These are phyloP conservation scores for Glyptemys insculpta DNA, from an alignment of 2,797 vertebrate genomes.

Conservation along the genomic window DNA sequence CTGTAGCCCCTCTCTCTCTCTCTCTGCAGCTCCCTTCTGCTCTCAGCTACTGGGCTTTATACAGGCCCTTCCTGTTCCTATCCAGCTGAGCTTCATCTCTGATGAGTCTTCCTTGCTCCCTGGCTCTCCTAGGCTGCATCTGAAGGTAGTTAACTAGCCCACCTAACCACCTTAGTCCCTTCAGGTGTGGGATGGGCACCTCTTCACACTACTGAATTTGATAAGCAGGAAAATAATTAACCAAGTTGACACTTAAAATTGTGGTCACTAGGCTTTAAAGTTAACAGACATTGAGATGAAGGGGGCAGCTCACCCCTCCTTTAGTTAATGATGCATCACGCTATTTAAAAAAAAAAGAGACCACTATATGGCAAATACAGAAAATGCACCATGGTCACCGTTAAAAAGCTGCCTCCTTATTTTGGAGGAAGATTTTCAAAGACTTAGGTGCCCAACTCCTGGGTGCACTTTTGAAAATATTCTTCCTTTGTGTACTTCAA, in stretches of 20 bases:
- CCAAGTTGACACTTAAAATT: background rate
- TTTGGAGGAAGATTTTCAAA: background rate
- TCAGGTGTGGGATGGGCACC: too few relatives aligned
- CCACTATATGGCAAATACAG: background rate
- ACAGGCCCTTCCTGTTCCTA: too few relatives aligned
- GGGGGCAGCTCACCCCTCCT: slow-evolving; percentile 13
- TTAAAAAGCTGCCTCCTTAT: background rate
- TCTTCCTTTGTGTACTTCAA: background rate
- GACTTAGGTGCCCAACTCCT: background rate
- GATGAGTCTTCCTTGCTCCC: too few relatives aligned
- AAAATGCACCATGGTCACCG: background rate
- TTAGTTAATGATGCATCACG: background rate
- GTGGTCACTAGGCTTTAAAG: too few relatives aligned
- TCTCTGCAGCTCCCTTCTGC: too few relatives aligned
- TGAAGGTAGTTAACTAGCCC: too few relatives aligned
- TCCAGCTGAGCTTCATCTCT: too few relatives aligned
- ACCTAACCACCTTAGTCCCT: too few relatives aligned
- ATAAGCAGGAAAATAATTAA: slow-evolving; percentile 62
- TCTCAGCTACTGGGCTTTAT: too few relatives aligned
- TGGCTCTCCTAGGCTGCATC: too few relatives aligned
- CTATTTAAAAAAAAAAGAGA: background rate
- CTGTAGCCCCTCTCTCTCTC: too few relatives aligned
- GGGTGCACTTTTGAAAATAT: background rate
- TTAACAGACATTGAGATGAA: slow-evolving; percentile 43
- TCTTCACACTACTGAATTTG: slow-evolving; percentile 4